Percentiles rank a stretch among this genome's conserved stretches.
Conservation (phyloP, 2,888 invertebrate genomes). For the Cheilosia variabilis region DNA sequence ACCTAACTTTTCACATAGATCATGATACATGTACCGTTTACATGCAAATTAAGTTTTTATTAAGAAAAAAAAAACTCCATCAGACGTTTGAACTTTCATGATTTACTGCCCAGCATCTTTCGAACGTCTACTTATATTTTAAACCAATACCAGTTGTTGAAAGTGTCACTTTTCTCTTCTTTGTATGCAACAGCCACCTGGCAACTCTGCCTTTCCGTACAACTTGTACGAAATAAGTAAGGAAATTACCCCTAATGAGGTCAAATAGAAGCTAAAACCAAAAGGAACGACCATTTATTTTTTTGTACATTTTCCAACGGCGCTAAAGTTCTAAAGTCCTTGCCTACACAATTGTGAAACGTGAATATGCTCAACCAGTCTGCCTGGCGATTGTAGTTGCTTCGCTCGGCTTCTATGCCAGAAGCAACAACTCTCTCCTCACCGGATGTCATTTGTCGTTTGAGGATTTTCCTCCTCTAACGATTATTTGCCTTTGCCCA, state of each 20-base stretch:
- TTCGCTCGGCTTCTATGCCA: conserved; percentile 2
- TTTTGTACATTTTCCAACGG: conserved; percentile 16
- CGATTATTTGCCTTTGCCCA: conserved; percentile 43
- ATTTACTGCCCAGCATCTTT: too few relatives aligned
- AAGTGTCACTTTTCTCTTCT: too few relatives aligned
- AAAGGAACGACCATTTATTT: background rate
- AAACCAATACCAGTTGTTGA: too few relatives aligned
- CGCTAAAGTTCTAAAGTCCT: conserved; percentile 22
- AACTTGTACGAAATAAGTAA: background rate
- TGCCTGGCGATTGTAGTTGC: conserved; percentile 11
- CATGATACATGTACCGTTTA: too few relatives aligned
- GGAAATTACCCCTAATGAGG: conserved; percentile 24
- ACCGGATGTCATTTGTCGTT: conserved; percentile 50
- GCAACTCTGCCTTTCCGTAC: background rate
- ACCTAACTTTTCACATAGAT: too few relatives aligned
- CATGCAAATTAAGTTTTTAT: too few relatives aligned
- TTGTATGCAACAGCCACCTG: too few relatives aligned
- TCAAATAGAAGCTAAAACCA: conserved; percentile 21
- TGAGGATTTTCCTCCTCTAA: conserved; percentile 35
- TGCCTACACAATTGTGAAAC: conserved; percentile 21
- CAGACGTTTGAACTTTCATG: too few relatives aligned
- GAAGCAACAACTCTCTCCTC: conserved; percentile 32
- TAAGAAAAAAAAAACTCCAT: too few relatives aligned
- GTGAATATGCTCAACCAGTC: conserved; percentile 29
- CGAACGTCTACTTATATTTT: too few relatives aligned